Percentiles rank a stretch among this genome's conserved stretches.
These are phyloP conservation scores for Archegozetes longisetosus DNA, from an alignment of 1,140 invertebrate species.

Conservation along the genomic window DNA sequence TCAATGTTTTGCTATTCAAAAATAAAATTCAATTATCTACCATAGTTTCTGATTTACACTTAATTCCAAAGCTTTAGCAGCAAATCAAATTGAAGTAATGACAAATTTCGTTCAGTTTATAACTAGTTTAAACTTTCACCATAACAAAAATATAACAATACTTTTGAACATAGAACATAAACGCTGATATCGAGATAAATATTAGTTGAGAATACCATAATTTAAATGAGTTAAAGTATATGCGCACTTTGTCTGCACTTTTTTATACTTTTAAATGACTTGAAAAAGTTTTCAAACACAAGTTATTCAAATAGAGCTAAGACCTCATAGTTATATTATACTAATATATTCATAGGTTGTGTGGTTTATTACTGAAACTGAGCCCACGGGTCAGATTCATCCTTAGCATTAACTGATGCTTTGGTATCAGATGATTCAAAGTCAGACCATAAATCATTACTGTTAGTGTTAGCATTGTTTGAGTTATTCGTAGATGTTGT, in stretches of 20 bases:
- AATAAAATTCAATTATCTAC: too few relatives aligned
- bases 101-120: too few relatives aligned
- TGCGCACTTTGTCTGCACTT: not conserved
- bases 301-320: not conserved
- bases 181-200: too few relatives aligned
- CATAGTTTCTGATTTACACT: too few relatives aligned
- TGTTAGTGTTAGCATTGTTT: not conserved
- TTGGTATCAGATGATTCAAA: slow-evolving; percentile 8
- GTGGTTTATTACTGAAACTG: not conserved
- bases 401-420: not conserved
- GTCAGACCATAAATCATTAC: slow-evolving; percentile 7
- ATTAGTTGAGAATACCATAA: too few relatives aligned
- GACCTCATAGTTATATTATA: not conserved
- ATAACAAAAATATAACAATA: too few relatives aligned
- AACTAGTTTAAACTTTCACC: too few relatives aligned
- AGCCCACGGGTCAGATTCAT: not conserved
- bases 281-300: not conserved
- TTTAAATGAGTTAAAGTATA: too few relatives aligned
- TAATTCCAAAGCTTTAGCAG: too few relatives aligned
- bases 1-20: too few relatives aligned
- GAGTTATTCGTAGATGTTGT: not conserved
- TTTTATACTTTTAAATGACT: not conserved
- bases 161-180: too few relatives aligned
- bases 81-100: too few relatives aligned
- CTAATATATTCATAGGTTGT: not conserved